Evolutionary conservation across 2,797 vertebrate species (phyloP).

Genomic region (Enteromius argenteus): DNA sequence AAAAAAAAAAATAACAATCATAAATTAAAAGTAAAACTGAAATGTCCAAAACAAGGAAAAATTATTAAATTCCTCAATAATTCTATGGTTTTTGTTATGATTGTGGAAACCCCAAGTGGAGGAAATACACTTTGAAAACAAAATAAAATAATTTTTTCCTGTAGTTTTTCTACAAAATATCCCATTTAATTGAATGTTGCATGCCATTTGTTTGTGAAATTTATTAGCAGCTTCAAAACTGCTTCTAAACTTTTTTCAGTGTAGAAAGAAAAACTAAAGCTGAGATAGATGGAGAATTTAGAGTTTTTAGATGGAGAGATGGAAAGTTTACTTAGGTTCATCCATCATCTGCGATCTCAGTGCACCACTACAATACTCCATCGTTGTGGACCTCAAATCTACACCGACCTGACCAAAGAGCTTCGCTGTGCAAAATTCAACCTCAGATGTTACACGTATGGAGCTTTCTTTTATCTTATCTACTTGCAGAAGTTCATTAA

Average conservation of each 20-base stretch:
- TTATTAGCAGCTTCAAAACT: not conserved
- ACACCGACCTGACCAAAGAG: conserved; percentile 1
- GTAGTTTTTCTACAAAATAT: not conserved
- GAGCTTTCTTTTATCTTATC: conserved; percentile 25
- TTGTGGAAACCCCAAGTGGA: not conserved
- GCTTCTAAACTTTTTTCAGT: not conserved
- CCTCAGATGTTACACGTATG: not conserved
- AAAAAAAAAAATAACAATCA: not conserved
- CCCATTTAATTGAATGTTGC: not conserved
- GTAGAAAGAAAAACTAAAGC: not conserved
- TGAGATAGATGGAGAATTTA: not conserved
- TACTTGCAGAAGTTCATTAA: not conserved
- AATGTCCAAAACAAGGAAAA: not conserved
- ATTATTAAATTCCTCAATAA: not conserved
- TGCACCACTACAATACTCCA: not conserved
- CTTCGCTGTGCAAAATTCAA: not conserved
- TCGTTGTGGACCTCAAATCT: not conserved
- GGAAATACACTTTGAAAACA: not conserved
- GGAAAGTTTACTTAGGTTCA: conserved; percentile 20
- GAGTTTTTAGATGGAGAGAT: too few species aligned
- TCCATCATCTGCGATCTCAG: conserved; percentile 2
- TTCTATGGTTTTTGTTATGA: not conserved
- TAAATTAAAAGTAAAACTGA: not conserved
- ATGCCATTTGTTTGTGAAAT: not conserved
- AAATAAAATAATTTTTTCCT: too few species aligned